Base-by-base conservation (phyloP, 2,113 vertebrate genomes). In the Dipodomys merriami region DNA sequence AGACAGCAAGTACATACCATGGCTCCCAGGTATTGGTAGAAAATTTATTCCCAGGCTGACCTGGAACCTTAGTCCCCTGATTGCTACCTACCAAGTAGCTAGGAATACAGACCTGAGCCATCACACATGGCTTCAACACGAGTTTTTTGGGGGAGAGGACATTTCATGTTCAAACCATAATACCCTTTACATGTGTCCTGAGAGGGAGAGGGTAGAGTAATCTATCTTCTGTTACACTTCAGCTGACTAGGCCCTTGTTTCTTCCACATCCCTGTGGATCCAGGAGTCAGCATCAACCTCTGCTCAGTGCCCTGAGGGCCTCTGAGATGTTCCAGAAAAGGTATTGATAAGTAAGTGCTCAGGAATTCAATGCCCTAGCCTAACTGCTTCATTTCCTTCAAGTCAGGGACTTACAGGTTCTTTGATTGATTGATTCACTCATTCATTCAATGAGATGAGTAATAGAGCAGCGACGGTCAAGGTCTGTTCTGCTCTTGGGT, bases 181-280 rank as follows among this genome's bases (percentile, higher is more conserved):
- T 69, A 39, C n/a, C 23, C 23, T 27, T 29, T 15, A 39, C 4
- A 6, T 5, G 7, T 57, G 60, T 79, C 29, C 18, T 73, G 69
- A 8, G 83, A 1, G 83, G 83, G 30, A 29, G 65, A 27, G 13
- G 12, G 71, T 25, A 46, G 46, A 4, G 33, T 4, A 10, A 65
- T n/a, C 62, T 27, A 3, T 39, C 65, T 80, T 60, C 33, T 15
- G 20, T 25, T 6, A 30, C 4, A 12, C 20, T 5, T 35, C 7
- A 2, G 18, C 23, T 33, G 30, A 12, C 60, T 18, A 64, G 44
- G 23, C 0, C 2, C 69, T 57, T 16, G 46, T 39, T 25, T 65
- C 16, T 33, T 10, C 33, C 8, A 0, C 0, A 2, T 18, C 35
- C 20, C 49, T 2, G 2, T 5, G 44, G 60, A 25, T 4, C 80